phyloP scores from a whole-genome alignment of 1,140 invertebrate genomes.

The Cheumatopsyche charites region DNA sequence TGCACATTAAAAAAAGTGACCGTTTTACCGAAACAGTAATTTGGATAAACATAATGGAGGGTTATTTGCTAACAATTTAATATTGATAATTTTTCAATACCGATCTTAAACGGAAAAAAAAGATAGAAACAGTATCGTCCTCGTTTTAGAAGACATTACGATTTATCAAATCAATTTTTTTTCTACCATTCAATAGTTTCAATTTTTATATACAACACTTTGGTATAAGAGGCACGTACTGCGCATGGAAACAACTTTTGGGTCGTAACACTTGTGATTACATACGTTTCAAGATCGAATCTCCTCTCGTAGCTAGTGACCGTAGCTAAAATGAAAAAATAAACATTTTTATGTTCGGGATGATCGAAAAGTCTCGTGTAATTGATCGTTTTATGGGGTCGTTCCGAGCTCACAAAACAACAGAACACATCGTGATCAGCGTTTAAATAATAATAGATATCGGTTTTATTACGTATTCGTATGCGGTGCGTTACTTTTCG shows the following conservation, averaged over 20 bases:
- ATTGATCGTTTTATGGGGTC: constrained; percentile 38
- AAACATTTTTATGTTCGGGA: constrained; percentile 36
- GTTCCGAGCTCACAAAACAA: constrained; percentile 27
- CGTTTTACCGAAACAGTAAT: constrained; percentile 48
- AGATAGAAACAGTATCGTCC: too few relatives aligned
- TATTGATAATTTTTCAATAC: constrained; percentile 19
- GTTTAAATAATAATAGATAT: constrained; percentile 40
- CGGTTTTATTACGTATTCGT: constrained; percentile 22
- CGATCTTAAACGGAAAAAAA: background rate
- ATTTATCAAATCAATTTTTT: too few relatives aligned
- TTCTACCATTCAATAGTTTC: too few relatives aligned
- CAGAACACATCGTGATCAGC: constrained; percentile 38
- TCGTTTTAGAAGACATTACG: too few relatives aligned
- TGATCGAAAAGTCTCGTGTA: constrained; percentile 35
- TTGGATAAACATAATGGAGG: constrained; percentile 42
- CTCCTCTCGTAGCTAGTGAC: constrained; percentile 16
- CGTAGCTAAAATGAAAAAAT: constrained; percentile 29
- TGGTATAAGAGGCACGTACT: constrained; percentile 8
- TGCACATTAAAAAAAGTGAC: constrained; percentile 46
- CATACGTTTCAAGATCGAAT: constrained; percentile 26
- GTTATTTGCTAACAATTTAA: constrained; percentile 42
- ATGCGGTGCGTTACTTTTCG: constrained; percentile 7
- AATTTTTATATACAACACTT: background rate
- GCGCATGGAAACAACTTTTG: constrained; percentile 8
- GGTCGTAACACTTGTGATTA: constrained; percentile 29